Evolutionary conservation across 2,113 vertebrate genomes (phyloP).

Genomic region (Porphyrio hochstetteri): DNA sequence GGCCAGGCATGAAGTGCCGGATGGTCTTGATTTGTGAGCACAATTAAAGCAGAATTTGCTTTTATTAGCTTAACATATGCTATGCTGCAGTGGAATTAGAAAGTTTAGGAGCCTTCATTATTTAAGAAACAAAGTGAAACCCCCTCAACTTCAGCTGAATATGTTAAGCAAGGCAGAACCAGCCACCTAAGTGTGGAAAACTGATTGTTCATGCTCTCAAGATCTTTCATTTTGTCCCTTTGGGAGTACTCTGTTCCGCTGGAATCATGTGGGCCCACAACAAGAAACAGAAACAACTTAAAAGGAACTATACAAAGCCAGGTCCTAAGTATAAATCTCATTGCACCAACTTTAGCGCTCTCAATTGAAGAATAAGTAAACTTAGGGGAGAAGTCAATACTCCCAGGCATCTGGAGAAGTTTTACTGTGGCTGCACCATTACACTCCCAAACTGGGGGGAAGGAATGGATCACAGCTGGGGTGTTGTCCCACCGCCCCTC

Average conservation of each 20-base stretch:
- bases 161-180: background rate
- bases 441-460: background rate
- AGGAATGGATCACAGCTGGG: background rate
- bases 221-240: background rate
- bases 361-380: background rate
- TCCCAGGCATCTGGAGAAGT: background rate
- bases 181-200: background rate
- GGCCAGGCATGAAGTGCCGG: background rate
- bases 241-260: background rate
- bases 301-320: background rate
- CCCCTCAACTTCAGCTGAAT: background rate
- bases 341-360: background rate
- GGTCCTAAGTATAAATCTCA: background rate
- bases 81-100: background rate
- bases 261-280: background rate
- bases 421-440: background rate
- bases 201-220: background rate
- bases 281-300: background rate
- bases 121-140: background rate
- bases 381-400: background rate
- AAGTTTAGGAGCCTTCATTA: background rate
- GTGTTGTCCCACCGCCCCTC: no score
- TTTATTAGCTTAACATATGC: background rate
- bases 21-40: background rate
- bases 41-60: background rate